A percentile compares a stretch with the other conserved stretches of the same genome.
phyloP scores from a whole-genome alignment of 2,797 vertebrate genomes.

The Pipistrellus pipistrellus region DNA sequence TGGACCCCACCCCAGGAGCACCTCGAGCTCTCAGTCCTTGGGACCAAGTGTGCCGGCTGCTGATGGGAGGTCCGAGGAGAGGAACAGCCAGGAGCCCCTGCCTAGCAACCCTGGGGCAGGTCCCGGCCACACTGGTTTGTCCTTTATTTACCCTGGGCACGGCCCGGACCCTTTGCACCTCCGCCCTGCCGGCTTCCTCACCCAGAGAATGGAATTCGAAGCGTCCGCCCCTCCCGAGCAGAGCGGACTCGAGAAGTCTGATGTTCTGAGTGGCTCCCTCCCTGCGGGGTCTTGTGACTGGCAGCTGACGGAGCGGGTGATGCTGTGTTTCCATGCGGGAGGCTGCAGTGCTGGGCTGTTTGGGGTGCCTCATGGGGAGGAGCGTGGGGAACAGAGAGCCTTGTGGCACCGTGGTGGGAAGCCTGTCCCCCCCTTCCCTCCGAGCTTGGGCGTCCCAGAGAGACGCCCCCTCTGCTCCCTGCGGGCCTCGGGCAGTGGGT shows the following conservation, averaged over 20 bases:
- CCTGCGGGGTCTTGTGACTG: slow-evolving; percentile 51
- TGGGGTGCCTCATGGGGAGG: accelerated
- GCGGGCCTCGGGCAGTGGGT: background rate
- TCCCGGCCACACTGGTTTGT: background rate
- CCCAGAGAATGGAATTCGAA: slow-evolving; percentile 62
- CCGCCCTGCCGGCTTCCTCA: background rate
- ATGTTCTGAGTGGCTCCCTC: slow-evolving; percentile 39
- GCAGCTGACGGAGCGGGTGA: slow-evolving; percentile 1
- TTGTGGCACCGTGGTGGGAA: background rate
- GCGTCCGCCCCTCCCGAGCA: background rate
- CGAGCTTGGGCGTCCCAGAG: background rate
- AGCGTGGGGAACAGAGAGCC: background rate
- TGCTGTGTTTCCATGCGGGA: background rate
- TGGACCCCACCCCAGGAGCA: background rate
- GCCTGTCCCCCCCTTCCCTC: background rate
- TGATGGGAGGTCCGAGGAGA: background rate
- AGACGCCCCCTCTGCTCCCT: background rate
- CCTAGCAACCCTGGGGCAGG: background rate
- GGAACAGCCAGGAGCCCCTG: background rate
- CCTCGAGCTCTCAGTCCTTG: background rate
- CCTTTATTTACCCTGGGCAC: background rate
- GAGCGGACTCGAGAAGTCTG: background rate
- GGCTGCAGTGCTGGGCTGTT: background rate
- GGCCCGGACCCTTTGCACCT: background rate
- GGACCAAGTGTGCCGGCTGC: no score